Evolutionary conservation across 2,113 vertebrate genomes (phyloP), one percentile per base, ranked within the genome.

Genomic region (Microtus richardsoni): DNA sequence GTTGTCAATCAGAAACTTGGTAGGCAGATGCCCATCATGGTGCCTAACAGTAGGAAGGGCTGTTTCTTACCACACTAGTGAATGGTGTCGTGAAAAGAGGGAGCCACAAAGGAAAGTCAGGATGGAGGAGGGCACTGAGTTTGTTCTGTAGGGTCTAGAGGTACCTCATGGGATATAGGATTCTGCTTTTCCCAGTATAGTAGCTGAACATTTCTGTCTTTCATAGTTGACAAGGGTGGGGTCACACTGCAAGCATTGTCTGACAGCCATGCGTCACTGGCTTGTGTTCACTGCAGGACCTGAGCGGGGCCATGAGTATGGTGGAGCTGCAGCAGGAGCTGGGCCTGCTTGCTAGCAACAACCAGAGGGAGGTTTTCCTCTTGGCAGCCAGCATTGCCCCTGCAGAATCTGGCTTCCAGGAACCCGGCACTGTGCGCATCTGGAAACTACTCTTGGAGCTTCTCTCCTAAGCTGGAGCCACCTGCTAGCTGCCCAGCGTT

Each of bases 391-490:
- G 99, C 94, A 97, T 99, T 1, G 98, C 98, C 39, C 98, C 98
- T 4, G 98, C 98, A 1, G 98, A 97, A 5, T 95, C 97, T 58
- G 96, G 91, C 66, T 97, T 98, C 7, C 93, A 96, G 91, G 96
- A 97, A 21, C 95, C 96, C 30, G 98, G 98, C 9, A 98, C 99
- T 60, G 98, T 99, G 94, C 98, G 94, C 2, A 97, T 99, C 97
- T 99, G 98, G 98, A 99, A 97, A 62, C 97, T 99, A 68, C 98
- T 99, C 77, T 95, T 99, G 75, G 98, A 99, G 91, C 98, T 99
- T 83, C 97, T 99, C 36, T 99, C 98, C 88, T 98, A 97, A 95
- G 71, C 88, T 8, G 91, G 95, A 95, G 0, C 60, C 33, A 5
- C 52, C 73, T 4, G 74, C 62, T 49, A 6, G 1, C 58, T 58